Evolutionary conservation across 2,113 vertebrate genomes (phyloP).

Genomic region (Eulacestoma nigropectus): DNA sequence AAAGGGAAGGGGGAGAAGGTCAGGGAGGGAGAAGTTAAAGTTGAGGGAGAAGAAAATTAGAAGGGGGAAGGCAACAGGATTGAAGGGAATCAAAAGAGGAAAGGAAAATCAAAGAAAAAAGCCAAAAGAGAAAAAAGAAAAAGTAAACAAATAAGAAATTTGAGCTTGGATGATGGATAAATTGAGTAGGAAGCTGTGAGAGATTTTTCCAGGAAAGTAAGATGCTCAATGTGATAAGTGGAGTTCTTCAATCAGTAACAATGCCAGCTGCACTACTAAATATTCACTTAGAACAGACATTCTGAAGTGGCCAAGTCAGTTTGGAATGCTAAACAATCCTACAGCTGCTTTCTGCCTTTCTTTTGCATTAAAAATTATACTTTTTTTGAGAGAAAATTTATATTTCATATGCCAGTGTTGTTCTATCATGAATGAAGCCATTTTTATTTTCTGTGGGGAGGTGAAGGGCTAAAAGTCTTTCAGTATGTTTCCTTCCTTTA

Average conservation of each 20-base stretch:
- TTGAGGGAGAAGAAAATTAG: background rate
- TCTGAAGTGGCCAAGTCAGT: background rate
- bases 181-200: slow-evolving; percentile 4
- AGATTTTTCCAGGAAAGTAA: slow-evolving; percentile 41
- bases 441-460: background rate
- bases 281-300: slow-evolving; percentile 28
- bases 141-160: background rate
- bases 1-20: background rate
- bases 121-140: background rate
- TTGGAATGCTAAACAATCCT: slow-evolving; percentile 25
- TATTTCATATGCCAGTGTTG: background rate
- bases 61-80: background rate
- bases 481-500: background rate
- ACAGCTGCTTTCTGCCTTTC: background rate
- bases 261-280: slow-evolving; percentile 49
- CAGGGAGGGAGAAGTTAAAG: background rate
- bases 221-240: background rate
- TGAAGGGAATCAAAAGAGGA: background rate
- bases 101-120: background rate
- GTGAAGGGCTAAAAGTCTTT: background rate
- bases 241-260: slow-evolving; percentile 58
- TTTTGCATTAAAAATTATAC: background rate
- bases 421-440: background rate
- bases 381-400: background rate
- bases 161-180: background rate